phyloP scores from a whole-genome alignment of 2,113 vertebrate species.

The Alligator sinensis region DNA sequence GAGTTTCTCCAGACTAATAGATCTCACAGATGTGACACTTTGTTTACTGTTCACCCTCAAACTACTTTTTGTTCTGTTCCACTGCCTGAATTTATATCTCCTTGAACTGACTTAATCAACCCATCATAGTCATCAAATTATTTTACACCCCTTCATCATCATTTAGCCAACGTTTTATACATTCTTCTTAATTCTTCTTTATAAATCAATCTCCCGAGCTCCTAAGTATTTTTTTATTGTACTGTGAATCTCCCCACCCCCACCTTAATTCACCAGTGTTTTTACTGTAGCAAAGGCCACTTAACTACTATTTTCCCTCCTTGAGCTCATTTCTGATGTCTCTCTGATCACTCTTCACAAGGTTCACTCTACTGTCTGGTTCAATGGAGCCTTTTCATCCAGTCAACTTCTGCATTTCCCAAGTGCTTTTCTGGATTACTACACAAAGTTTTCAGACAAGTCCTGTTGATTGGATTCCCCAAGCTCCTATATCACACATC shows the following conservation, averaged over 20 bases:
- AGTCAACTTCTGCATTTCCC: background rate
- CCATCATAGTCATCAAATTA: background rate
- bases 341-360: background rate
- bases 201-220: background rate
- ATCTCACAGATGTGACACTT: background rate
- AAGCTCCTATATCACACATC: background rate
- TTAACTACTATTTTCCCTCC: no score
- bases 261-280: background rate
- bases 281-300: background rate
- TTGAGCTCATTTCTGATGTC: background rate
- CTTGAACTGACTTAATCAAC: background rate
- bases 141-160: background rate
- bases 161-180: background rate
- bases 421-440: background rate
- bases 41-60: background rate
- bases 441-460: background rate
- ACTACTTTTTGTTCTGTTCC: background rate
- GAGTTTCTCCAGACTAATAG: background rate
- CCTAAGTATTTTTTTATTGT: background rate
- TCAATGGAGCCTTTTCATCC: background rate
- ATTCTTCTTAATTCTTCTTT: background rate
- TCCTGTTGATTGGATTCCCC: background rate
- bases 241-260: background rate
- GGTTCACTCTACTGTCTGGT: background rate
- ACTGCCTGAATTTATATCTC: background rate